phyloP scores from a whole-genome alignment of 2,797 vertebrate genomes.

The Arnoldichthys spilopterus region DNA sequence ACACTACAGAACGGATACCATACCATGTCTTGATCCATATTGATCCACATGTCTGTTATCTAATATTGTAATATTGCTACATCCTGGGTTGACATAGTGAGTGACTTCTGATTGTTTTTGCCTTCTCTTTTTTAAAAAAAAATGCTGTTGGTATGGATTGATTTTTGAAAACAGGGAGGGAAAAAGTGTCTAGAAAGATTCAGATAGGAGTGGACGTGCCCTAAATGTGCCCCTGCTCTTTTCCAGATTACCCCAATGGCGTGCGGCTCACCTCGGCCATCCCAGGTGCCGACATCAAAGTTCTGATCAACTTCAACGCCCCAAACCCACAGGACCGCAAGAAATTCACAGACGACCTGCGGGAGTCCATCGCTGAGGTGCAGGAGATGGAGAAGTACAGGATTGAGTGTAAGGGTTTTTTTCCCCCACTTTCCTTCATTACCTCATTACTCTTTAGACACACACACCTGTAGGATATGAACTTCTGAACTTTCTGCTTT shows the following conservation, averaged over 20 bases:
- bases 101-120: background rate
- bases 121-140: no score
- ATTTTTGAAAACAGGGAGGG: background rate
- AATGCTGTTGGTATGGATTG: no score
- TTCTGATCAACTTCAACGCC: conserved; percentile 97
- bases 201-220: background rate
- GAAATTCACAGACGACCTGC: conserved; percentile 94
- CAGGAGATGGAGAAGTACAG: conserved; percentile 73
- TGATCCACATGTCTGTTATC: background rate
- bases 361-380: conserved; percentile 94
- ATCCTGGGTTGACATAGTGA: background rate
- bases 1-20: background rate
- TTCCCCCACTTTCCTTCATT: conserved; percentile 24
- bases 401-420: conserved; percentile 90
- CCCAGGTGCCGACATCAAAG: conserved; percentile 93
- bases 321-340: conserved; percentile 98
- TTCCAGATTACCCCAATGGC: conserved; percentile 93
- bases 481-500: background rate
- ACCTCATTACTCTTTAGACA: background rate
- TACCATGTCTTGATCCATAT: background rate
- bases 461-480: background rate
- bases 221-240: conserved; percentile 14
- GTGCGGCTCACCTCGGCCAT: conserved; percentile 93
- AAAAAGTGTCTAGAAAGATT: background rate
- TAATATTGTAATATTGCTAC: background rate